These are phyloP conservation scores for Poecile montanus DNA, from an alignment of 2,797 vertebrate genomes.

Conservation along the genomic window DNA sequence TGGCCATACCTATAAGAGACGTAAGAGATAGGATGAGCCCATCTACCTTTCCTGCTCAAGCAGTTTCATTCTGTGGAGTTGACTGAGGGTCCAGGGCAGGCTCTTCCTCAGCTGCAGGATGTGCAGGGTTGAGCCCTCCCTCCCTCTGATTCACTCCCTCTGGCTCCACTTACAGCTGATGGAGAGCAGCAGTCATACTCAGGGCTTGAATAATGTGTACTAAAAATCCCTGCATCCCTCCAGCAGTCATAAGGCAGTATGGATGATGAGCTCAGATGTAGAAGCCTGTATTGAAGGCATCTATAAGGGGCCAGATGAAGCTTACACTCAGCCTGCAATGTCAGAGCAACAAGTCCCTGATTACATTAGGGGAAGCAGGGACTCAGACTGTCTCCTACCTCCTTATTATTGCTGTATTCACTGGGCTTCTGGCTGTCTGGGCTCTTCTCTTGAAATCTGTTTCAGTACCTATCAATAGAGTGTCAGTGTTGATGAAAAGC, in stretches of 20 bases:
- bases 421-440: constrained; percentile 16
- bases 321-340: neutral
- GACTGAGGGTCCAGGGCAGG: neutral
- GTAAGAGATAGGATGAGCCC: neutral
- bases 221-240: neutral
- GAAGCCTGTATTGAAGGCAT: neutral
- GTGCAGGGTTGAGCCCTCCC: neutral
- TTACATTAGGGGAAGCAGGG: constrained; percentile 4
- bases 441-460: neutral
- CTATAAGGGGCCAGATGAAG: neutral
- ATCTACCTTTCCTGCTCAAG: neutral
- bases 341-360: neutral
- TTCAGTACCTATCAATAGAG: neutral
- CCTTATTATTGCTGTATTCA: neutral
- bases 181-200: neutral
- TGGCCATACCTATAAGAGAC: neutral
- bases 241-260: neutral
- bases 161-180: neutral
- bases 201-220: neutral
- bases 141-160: neutral
- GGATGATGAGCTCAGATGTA: neutral
- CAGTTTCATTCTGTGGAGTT: neutral
- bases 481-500: neutral
- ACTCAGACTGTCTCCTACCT: constrained; percentile 34
- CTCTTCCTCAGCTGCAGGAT: neutral